phyloP scores from a whole-genome alignment of 1,140 invertebrate genomes.

The Drosophila funebris region DNA sequence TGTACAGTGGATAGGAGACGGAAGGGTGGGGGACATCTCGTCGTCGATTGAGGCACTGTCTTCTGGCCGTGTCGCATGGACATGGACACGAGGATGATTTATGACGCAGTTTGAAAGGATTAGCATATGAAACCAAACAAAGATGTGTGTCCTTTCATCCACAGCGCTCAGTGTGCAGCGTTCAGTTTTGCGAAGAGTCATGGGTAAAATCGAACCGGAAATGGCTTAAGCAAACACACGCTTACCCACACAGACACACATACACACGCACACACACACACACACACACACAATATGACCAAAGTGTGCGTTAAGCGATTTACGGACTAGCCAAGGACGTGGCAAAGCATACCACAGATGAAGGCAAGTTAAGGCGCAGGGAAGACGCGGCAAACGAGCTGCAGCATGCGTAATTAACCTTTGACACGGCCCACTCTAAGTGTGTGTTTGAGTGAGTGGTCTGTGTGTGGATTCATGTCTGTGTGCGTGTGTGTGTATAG shows the following conservation, averaged over 20 bases:
- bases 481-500: neutral
- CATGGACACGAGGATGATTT: constrained; percentile 51
- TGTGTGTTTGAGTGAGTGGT: neutral
- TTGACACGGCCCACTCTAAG: constrained; percentile 59
- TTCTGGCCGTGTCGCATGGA: constrained; percentile 20
- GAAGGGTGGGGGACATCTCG: neutral
- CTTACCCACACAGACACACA: constrained; percentile 9
- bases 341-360: constrained; percentile 19
- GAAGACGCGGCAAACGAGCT: constrained; percentile 34
- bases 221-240: constrained; percentile 72
- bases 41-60: constrained; percentile 37
- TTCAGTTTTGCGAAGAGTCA: too few relatives aligned
- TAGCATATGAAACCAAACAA: constrained; percentile 78
- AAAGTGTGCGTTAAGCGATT: constrained; percentile 50
- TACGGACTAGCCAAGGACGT: constrained; percentile 35
- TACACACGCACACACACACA: constrained; percentile 5
- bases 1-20: neutral
- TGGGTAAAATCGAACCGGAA: constrained; percentile 75
- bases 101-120: constrained; percentile 68
- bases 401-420: constrained; percentile 81
- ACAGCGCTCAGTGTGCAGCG: neutral
- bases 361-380: neutral
- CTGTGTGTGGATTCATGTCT: neutral
- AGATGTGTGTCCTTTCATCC: constrained; percentile 58
- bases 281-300: neutral